Evolutionary conservation across 2,888 invertebrate species (phyloP).

Genomic region (Synergus laeviventris): DNA sequence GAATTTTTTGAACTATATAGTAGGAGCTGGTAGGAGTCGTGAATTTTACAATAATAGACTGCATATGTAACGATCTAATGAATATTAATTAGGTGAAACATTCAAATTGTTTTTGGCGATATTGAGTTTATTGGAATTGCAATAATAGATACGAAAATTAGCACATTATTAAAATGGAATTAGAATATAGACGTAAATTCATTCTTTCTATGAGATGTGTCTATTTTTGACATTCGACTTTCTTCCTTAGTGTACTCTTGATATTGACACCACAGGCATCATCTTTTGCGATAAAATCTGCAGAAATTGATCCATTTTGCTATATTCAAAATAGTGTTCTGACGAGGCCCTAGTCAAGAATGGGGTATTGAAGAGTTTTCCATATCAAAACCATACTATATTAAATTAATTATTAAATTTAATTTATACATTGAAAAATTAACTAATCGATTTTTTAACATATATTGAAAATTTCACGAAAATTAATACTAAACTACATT

Average conservation of each 20-base stretch:
- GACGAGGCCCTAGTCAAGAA: too few species aligned
- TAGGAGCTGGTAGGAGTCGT: too few species aligned
- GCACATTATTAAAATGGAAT: neutral
- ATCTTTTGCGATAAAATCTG: neutral
- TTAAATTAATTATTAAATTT: too few species aligned
- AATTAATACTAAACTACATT: too few species aligned
- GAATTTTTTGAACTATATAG: neutral
- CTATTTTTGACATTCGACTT: neutral
- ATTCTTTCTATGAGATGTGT: neutral
- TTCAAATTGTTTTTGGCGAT: neutral
- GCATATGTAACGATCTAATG: neutral
- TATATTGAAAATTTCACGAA: too few species aligned
- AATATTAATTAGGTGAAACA: neutral
- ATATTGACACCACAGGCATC: slow-evolving; percentile 13
- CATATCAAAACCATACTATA: too few species aligned
- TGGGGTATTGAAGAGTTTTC: too few species aligned
- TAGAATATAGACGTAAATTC: neutral
- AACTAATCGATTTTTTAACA: too few species aligned
- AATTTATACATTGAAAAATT: too few species aligned
- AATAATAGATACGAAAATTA: neutral
- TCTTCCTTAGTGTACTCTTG: neutral
- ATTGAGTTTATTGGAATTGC: neutral
- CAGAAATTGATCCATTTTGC: too few species aligned
- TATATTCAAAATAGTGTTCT: too few species aligned
- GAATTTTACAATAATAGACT: neutral